These are phyloP conservation scores for Ictidomys tridecemlineatus DNA, from an alignment of 2,113 vertebrate genomes.

Conservation along the genomic window DNA sequence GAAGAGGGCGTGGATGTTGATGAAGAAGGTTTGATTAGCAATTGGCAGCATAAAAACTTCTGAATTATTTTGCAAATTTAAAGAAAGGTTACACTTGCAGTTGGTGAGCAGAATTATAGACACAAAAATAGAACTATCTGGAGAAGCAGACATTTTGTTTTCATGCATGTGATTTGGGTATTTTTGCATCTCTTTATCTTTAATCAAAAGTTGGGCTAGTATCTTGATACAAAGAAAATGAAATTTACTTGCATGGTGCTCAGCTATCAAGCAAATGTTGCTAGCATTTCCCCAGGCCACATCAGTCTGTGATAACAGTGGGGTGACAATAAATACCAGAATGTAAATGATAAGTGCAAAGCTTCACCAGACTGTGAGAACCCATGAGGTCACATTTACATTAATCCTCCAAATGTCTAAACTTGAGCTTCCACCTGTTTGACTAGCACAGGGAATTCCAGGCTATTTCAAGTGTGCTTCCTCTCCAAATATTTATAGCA, in stretches of 20 bases:
- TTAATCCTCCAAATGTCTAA: constrained; percentile 10
- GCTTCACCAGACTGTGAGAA: constrained; percentile 55
- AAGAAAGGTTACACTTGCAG: constrained; percentile 80
- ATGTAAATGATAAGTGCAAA: constrained; percentile 43
- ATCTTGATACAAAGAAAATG: constrained; percentile 67
- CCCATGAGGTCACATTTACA: constrained; percentile 57
- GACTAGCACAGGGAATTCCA: constrained; percentile 1
- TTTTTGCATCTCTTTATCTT: constrained; percentile 82
- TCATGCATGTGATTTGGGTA: constrained; percentile 82
- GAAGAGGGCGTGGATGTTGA: constrained; percentile 78
- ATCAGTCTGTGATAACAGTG: not conserved
- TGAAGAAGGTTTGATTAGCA: constrained; percentile 81
- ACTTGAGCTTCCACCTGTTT: constrained; percentile 18
- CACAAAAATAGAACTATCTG: constrained; percentile 80
- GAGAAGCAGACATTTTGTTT: constrained; percentile 81
- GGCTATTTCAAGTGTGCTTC: not conserved
- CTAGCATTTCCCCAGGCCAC: constrained; percentile 18
- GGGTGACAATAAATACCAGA: constrained; percentile 37
- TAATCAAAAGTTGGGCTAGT: constrained; percentile 70
- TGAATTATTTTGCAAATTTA: constrained; percentile 84
- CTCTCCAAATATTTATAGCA: not conserved
- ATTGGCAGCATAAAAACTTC: constrained; percentile 80
- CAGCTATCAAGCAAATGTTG: constrained; percentile 56
- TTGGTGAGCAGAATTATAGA: constrained; percentile 82
- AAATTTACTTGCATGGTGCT: constrained; percentile 60